Percentiles rank a stretch among this genome's conserved stretches.
These are phyloP conservation scores for Lampris megalopsis DNA, from an alignment of 2,113 vertebrate species.

Conservation along the genomic window DNA sequence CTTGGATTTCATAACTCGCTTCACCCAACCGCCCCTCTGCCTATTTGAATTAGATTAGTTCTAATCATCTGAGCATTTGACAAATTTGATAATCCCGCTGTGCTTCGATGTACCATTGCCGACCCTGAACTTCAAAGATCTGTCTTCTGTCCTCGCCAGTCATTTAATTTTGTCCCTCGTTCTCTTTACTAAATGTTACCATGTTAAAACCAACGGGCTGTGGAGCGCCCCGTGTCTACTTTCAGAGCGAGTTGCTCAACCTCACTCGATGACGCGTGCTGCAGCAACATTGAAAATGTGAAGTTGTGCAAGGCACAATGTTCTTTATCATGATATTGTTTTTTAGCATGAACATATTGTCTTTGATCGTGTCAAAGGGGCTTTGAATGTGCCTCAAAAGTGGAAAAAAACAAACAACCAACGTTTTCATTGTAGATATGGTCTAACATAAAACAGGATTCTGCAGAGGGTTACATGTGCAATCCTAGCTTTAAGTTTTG, in stretches of 20 bases:
- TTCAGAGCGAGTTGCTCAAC: neutral
- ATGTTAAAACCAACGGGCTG: slow-evolving; percentile 1
- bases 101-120: slow-evolving; percentile 46
- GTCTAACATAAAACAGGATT: neutral
- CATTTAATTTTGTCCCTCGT: slow-evolving; percentile 12
- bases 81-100: slow-evolving; percentile 66
- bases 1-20: slow-evolving; percentile 69
- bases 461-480: no score
- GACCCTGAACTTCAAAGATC: slow-evolving; percentile 45
- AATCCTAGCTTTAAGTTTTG: neutral
- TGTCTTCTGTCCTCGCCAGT: slow-evolving; percentile 34
- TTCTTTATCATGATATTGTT: neutral
- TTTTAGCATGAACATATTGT: neutral
- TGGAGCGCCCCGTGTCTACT: slow-evolving; percentile 1
- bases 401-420: neutral
- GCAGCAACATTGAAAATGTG: slow-evolving; percentile 4
- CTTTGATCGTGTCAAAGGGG: neutral
- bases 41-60: slow-evolving; percentile 61
- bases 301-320: neutral
- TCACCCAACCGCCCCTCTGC: slow-evolving; percentile 60
- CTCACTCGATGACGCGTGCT: neutral
- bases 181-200: slow-evolving; percentile 41
- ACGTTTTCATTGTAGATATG: neutral
- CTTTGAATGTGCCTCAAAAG: neutral
- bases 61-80: slow-evolving; percentile 66